Conservation (phyloP, 2,888 invertebrate species). For the Aelia acuminata region DNA sequence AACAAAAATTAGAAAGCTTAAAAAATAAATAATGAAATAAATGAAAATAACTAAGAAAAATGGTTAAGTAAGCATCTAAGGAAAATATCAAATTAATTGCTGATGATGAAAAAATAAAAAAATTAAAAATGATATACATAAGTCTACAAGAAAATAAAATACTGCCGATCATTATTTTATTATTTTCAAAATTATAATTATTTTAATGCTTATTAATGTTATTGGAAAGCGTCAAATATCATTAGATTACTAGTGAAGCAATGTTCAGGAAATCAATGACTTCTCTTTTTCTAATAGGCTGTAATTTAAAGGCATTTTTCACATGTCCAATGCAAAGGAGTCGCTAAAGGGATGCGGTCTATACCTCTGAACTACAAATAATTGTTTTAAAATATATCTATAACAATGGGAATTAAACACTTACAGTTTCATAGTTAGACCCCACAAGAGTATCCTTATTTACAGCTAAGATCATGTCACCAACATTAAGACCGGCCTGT, state of each 20-base stretch:
- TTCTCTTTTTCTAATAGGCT: constrained; percentile 1
- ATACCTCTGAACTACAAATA: constrained; percentile 50
- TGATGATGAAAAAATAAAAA: not conserved
- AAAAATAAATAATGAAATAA: not conserved
- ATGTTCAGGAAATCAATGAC: constrained; percentile 42
- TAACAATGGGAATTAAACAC: constrained; percentile 66
- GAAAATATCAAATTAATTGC: not conserved
- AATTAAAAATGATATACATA: not conserved
- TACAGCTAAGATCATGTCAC: constrained; percentile 96
- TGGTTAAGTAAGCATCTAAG: constrained; percentile 23
- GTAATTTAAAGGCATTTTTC: not conserved
- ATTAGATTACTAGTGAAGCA: constrained; percentile 42
- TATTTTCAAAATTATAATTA: not conserved
- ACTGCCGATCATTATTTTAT: constrained; percentile 18
- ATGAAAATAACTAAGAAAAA: not conserved
- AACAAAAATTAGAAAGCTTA: constrained; percentile 1
- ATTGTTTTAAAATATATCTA: constrained; percentile 57
- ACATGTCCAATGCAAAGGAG: constrained; percentile 53
- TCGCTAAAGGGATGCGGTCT: constrained; percentile 23
- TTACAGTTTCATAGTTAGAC: constrained; percentile 88
- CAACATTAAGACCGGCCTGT: constrained; percentile 93
- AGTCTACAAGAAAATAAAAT: constrained; percentile 7
- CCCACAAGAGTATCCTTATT: constrained; percentile 93
- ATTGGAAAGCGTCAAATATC: not conserved
- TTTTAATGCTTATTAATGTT: constrained; percentile 19